Conservation (phyloP, 2,888 invertebrate genomes). For the Drosophila meridionalis region DNA sequence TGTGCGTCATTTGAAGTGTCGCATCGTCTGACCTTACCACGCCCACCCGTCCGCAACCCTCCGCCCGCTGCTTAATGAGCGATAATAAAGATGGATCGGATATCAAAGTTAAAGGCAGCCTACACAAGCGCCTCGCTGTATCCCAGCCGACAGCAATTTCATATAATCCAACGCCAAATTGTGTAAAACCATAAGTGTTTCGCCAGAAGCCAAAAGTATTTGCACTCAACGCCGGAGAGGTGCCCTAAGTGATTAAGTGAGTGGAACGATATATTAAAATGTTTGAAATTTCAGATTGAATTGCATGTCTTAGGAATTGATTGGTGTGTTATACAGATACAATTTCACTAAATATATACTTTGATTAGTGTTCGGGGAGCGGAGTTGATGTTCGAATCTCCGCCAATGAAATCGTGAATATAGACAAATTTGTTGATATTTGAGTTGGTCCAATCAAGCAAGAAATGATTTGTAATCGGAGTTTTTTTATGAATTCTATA, state of each 20-base stretch:
- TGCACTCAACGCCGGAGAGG: neutral
- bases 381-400: neutral
- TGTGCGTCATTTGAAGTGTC: slow-evolving; percentile 27
- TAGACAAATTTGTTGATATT: neutral
- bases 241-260: slow-evolving; percentile 1
- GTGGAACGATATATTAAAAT: slow-evolving; percentile 3
- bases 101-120: slow-evolving; percentile 50
- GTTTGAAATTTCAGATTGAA: neutral
- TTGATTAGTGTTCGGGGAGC: neutral
- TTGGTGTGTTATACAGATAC: neutral
- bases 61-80: slow-evolving; percentile 52
- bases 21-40: slow-evolving; percentile 2
- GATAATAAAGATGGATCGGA: slow-evolving; percentile 76
- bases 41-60: slow-evolving; percentile 1
- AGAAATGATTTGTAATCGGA: neutral
- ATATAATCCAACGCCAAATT: slow-evolving; percentile 5
- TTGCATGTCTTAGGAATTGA: neutral
- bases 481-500: neutral
- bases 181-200: slow-evolving; percentile 25
- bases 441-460: neutral
- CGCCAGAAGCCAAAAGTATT: slow-evolving; percentile 4
- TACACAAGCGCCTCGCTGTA: slow-evolving; percentile 5
- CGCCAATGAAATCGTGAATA: neutral
- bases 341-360: neutral
- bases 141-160: slow-evolving; percentile 15